phyloP scores from a whole-genome alignment of 1,140 invertebrate genomes.

The Aphelenchoides besseyi region DNA sequence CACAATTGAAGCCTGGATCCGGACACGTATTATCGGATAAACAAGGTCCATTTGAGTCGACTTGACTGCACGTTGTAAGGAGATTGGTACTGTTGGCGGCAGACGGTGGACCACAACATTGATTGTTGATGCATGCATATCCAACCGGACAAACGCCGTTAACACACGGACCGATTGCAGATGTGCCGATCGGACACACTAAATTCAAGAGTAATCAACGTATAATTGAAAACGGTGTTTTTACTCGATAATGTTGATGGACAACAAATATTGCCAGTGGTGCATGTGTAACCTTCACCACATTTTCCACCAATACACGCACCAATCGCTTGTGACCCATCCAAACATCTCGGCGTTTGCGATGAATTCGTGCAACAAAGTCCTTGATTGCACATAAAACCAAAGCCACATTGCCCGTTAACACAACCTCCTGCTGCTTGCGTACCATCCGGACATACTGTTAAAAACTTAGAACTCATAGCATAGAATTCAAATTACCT shows the following conservation, averaged over 20 bases:
- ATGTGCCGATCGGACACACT: slow-evolving; percentile 51
- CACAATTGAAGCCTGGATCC: slow-evolving; percentile 33
- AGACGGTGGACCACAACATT: slow-evolving; percentile 50
- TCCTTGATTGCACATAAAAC: slow-evolving; percentile 61
- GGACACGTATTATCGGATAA: slow-evolving; percentile 30
- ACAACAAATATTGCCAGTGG: slow-evolving; percentile 57
- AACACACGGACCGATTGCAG: slow-evolving; percentile 52
- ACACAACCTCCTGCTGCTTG: slow-evolving; percentile 62
- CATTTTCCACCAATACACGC: slow-evolving; percentile 47
- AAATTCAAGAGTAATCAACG: background rate
- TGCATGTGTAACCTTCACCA: background rate
- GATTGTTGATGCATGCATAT: slow-evolving; percentile 42
- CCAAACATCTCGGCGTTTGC: slow-evolving; percentile 60
- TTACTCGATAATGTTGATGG: slow-evolving; percentile 39
- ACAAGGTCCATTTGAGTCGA: slow-evolving; percentile 51
- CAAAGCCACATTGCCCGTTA: slow-evolving; percentile 58
- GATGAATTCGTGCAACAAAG: slow-evolving; percentile 58
- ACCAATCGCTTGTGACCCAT: slow-evolving; percentile 59
- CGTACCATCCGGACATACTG: slow-evolving; percentile 61
- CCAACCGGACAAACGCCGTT: slow-evolving; percentile 56
- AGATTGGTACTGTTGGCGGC: slow-evolving; percentile 19
- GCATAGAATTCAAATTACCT: background rate
- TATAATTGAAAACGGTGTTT: slow-evolving; percentile 12
- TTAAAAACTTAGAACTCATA: background rate
- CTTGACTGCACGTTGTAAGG: slow-evolving; percentile 33